Conservation (phyloP, 2,888 invertebrate species). For the Philaethria dido region DNA sequence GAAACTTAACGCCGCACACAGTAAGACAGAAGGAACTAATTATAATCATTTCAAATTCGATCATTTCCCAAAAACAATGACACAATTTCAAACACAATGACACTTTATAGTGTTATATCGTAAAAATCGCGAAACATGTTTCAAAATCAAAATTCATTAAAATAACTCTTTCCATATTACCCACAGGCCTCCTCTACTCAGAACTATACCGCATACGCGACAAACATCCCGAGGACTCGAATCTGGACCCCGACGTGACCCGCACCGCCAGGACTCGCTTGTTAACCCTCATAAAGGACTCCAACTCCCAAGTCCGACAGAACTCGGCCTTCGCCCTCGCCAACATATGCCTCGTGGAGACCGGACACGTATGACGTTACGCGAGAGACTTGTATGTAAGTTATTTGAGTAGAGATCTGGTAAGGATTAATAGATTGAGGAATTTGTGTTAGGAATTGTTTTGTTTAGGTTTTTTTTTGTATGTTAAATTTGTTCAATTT, state of each 20-base stretch:
- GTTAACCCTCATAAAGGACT: conserved; percentile 82
- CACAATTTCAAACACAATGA: too few species aligned
- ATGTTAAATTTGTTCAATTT: too few species aligned
- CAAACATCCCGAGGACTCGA: conserved; percentile 57
- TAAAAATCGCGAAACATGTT: too few species aligned
- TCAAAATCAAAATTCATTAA: too few species aligned
- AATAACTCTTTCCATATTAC: too few species aligned
- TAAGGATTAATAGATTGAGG: conserved; percentile 35
- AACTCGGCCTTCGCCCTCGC: conserved; percentile 84
- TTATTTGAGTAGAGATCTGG: conserved; percentile 16
- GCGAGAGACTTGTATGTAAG: conserved; percentile 1
- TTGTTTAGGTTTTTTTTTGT: neutral
- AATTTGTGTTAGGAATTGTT: conserved; percentile 13
- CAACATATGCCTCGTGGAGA: conserved; percentile 61
- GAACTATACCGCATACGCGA: conserved; percentile 67
- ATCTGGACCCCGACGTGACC: conserved; percentile 66
- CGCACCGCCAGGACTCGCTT: conserved; percentile 71
- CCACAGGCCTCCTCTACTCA: conserved; percentile 68
- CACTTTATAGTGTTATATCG: too few species aligned
- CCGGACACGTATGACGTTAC: neutral
- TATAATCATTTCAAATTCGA: too few species aligned
- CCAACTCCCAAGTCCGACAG: conserved; percentile 80
- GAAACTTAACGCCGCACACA: too few species aligned
- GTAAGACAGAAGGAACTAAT: too few species aligned
- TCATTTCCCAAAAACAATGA: too few species aligned